A percentile compares a stretch with the other conserved stretches of the same genome.
Evolutionary conservation across 2,113 vertebrate genomes (phyloP).

Genomic region (Eurypyga helias): DNA sequence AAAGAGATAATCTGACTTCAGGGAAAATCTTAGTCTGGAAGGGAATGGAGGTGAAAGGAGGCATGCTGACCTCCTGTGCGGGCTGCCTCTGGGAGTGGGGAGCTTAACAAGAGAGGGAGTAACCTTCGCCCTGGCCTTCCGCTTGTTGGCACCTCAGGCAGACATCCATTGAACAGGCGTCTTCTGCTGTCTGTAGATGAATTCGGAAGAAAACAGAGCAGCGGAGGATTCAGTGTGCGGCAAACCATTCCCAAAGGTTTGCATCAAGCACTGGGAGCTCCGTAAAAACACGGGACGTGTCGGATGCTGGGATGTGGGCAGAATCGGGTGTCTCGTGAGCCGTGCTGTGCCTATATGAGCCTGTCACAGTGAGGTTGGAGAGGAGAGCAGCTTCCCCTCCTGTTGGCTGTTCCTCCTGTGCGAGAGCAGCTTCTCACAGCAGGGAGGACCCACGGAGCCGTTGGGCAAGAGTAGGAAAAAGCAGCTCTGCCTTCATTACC

Average conservation of each 20-base stretch:
- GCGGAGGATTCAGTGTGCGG: neutral
- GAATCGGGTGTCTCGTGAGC: accelerated
- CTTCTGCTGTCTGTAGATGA: neutral
- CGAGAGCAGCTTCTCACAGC: accelerated
- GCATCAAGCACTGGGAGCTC: neutral
- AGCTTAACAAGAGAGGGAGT: neutral
- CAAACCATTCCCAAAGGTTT: neutral
- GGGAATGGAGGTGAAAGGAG: neutral
- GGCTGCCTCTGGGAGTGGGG: neutral
- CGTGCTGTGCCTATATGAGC: accelerated
- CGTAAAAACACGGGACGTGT: accelerated
- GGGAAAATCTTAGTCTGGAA: constrained; percentile 13
- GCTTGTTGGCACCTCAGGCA: neutral
- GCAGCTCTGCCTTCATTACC: neutral
- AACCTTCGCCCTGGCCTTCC: neutral
- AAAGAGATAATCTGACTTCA: constrained; percentile 25
- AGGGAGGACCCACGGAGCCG: neutral
- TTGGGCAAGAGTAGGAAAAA: neutral
- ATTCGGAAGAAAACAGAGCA: neutral
- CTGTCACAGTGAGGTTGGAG: accelerated
- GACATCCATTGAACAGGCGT: neutral
- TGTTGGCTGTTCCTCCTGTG: neutral
- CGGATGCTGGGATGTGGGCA: neutral
- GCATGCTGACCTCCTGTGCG: neutral
- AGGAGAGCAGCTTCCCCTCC: neutral